A percentile compares a stretch with the other conserved stretches of the same genome.
Conservation (phyloP, 2,113 vertebrate species). For the Plecturocebus donacophilus region DNA sequence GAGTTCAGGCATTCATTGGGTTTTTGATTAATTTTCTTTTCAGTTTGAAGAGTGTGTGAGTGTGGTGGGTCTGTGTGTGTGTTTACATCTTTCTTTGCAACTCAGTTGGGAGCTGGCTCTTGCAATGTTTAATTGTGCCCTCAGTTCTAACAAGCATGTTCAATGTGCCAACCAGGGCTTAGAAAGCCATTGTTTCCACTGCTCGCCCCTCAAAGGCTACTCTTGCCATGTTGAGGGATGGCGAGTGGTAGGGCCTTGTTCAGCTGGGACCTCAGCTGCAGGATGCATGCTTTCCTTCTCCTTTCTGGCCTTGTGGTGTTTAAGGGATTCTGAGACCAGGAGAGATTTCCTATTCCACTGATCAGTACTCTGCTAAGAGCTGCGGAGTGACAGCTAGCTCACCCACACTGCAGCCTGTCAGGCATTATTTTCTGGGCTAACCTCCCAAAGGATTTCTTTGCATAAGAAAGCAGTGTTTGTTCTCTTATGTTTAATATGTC, state of each 20-base stretch:
- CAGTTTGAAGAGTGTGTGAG: conserved; percentile 61
- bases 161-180: conserved; percentile 18
- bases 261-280: conserved; percentile 7
- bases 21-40: conserved; percentile 76
- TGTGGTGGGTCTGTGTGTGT: not conserved
- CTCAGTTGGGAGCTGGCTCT: conserved; percentile 63
- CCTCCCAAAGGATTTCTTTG: conserved; percentile 8
- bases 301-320: not conserved
- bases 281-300: not conserved
- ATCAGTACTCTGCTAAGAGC: not conserved
- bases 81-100: conserved; percentile 63
- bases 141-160: conserved; percentile 5
- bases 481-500: conserved; percentile 2
- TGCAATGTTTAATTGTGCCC: conserved; percentile 57
- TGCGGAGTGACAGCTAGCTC: not conserved
- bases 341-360: not conserved
- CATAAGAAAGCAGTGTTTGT: not conserved
- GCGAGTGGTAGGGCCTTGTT: not conserved
- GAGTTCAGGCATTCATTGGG: conserved; percentile 58
- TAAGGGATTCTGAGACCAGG: conserved; percentile 31
- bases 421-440: not conserved
- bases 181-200: conserved; percentile 1
- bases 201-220: not conserved
- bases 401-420: not conserved
- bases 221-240: accelerated